phyloP scores from a whole-genome alignment of 2,113 vertebrate species.

The Guaruba guarouba region DNA sequence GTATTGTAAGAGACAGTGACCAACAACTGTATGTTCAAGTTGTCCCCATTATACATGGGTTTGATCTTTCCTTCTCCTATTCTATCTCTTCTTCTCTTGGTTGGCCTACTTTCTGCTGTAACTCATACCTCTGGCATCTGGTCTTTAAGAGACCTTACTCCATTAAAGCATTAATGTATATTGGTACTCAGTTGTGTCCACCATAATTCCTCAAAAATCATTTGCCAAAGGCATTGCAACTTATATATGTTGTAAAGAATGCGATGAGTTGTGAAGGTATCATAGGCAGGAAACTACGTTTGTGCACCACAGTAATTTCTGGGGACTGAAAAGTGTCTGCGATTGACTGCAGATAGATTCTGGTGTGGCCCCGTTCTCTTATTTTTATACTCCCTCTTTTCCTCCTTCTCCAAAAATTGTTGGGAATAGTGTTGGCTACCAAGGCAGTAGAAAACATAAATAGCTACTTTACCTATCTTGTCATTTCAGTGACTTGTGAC shows the following conservation, averaged over 20 bases:
- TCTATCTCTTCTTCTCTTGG: neutral
- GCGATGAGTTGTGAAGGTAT: neutral
- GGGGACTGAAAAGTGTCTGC: neutral
- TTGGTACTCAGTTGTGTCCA: neutral
- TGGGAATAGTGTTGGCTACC: neutral
- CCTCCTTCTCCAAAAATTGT: neutral
- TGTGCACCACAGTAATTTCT: neutral
- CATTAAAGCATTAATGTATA: neutral
- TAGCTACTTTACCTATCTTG: constrained; percentile 30
- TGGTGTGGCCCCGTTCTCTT: constrained; percentile 8
- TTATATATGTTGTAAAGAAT: neutral
- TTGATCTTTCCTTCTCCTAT: neutral
- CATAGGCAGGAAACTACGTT: neutral
- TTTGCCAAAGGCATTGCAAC: neutral
- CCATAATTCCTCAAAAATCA: neutral
- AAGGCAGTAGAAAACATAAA: constrained; percentile 32
- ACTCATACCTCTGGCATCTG: neutral
- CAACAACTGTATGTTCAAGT: neutral
- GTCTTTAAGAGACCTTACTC: neutral
- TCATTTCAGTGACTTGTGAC: constrained; percentile 32
- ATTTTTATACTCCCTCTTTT: constrained; percentile 9
- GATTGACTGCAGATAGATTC: neutral
- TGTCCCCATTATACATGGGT: neutral
- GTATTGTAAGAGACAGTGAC: neutral
- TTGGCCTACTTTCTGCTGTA: neutral